phyloP scores from a whole-genome alignment of 2,888 invertebrate genomes.

The Lycophotia porphyrea region DNA sequence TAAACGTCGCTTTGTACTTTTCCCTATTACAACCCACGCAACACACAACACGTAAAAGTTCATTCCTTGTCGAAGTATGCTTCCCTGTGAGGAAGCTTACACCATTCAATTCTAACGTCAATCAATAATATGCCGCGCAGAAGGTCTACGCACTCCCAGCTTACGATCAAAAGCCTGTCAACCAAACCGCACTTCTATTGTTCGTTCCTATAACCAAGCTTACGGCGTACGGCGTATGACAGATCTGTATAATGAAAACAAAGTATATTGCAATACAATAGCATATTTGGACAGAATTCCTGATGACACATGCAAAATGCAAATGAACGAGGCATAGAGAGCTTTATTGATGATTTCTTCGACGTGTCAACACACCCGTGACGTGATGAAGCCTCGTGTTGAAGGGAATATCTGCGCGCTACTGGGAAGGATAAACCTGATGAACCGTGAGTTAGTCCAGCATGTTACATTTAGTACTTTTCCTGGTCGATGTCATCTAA shows the following conservation, averaged over 20 bases:
- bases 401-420: conserved; percentile 31
- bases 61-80: neutral
- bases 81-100: neutral
- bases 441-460: neutral
- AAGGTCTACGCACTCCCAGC: conserved; percentile 29
- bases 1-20: neutral
- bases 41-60: neutral
- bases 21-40: neutral
- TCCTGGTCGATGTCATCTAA: neutral
- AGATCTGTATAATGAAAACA: conserved; percentile 51
- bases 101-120: conserved; percentile 25
- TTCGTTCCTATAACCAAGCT: conserved; percentile 46
- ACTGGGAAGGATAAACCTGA: conserved; percentile 20
- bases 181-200: conserved; percentile 33
- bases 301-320: conserved; percentile 60
- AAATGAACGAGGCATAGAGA: conserved; percentile 48
- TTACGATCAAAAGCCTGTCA: conserved; percentile 31
- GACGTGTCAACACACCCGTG: conserved; percentile 52
- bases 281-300: conserved; percentile 58
- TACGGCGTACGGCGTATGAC: conserved; percentile 37
- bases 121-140: conserved; percentile 27
- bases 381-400: conserved; percentile 39
- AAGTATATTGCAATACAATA: conserved; percentile 57
- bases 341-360: conserved; percentile 58
- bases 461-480: neutral